Evolutionary conservation across 1,140 invertebrate genomes (phyloP), one percentile per base, ranked within the genome.

Genomic region (Marisa cornuarietis): DNA sequence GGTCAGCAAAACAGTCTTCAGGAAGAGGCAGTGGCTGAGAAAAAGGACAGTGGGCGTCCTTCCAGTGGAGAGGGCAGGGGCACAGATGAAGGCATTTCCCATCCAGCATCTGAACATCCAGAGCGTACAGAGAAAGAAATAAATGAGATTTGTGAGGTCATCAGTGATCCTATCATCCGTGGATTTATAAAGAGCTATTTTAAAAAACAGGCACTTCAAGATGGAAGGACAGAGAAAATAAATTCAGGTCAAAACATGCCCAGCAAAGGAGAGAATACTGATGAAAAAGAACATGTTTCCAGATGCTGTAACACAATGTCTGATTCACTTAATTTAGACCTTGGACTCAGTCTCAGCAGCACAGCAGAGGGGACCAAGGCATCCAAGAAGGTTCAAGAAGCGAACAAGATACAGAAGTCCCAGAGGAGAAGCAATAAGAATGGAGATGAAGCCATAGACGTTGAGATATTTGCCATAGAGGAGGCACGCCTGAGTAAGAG

Each of bases 391-490:
- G 7, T 16, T 51, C 26, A 69, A 42, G 11, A 72, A 54, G 63
- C 76, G 31, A 69, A 71, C 71, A 84, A 78, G 75, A 83, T 78
- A 24, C 79, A 81, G 63, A 78, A 71, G 65, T 74, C n/a, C 24
- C 78, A 51, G 80, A 73, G 68, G 26, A 69, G 63, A 58, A 78
- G 52, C 42, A 81, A 62, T 14, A 82, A 81, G 62, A 62, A 62
- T 65, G 80, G 75, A 51, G 71, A 81, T 61, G 79, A 79, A 26
- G 81, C 80, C 24, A 83, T 86, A 22, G 86, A 87, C 69, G 82
- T 87, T 54, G 85, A 87, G 80, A 83, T 87, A 8, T 87, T 87
- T 79, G 82, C 76, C 58, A 76, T 83, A 16, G 79, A 85, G n/a
- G 86, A 87, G 68, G 83, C 80, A 42, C 69, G 78, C 16, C 31